Base-by-base conservation (phyloP, 2,797 vertebrate species). In the Rallus crepitans region DNA sequence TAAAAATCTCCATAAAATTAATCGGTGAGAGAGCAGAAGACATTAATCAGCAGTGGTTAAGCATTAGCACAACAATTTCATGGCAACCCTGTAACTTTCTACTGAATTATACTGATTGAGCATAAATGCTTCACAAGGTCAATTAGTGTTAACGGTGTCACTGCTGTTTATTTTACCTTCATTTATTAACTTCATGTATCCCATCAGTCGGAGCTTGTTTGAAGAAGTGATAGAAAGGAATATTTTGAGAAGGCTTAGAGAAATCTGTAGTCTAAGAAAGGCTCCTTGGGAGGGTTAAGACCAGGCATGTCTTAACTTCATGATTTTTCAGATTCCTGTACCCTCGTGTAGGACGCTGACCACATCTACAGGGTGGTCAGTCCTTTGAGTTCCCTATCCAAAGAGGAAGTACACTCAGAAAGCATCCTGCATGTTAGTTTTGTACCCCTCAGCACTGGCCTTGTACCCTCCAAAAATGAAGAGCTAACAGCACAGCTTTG, bases 1-100 rank as follows among this genome's bases (percentile, higher is more conserved):
- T 64, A 86, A 64, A 82, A 94, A 92, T 84, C 23, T 85, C 66
- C 84, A 84, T 85, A 87, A 95, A 95, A 95, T 90, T 87, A 75
- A 84, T 66, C 3, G 28, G 24, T 5, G 50, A 82, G 63, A 59
- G 40, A 90, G 61, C n/a, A 72, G 56, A 70, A 66, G 69, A 70
- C 80, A 45, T 57, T 71, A 87, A 88, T 86, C 75, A 87, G 47
- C 53, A 88, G 61, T 50, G 50, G 66, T 77, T 92, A 59, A 76
- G 61, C 50, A 76, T 23, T 35, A 80, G 30, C 71, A 65, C 53
- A 56, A 79, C 4, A 30, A 89, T 95, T 92, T 94, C 42, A 39
- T 52, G 55, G 65, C 55, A 82, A 39, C 37, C 72, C 39, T 66
- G 19, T 75, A 80, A 92, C 79, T 71, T 66, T 35, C 25, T 61